Evolutionary conservation across 2,888 invertebrate species (phyloP), one percentile per base, ranked within the genome.

Genomic region (Chesias legatella): DNA sequence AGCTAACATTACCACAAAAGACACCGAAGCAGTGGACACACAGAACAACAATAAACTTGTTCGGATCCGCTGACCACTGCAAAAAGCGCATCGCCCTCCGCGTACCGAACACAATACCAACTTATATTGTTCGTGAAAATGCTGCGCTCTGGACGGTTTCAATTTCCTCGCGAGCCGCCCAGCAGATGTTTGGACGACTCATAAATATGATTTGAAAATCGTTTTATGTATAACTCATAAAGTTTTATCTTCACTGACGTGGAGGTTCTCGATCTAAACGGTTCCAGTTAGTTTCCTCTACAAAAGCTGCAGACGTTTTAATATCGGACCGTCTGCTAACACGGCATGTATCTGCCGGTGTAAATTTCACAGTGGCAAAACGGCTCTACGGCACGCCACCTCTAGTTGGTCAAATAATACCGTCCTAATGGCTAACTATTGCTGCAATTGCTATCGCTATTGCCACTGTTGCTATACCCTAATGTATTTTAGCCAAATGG

Each of bases 191-290:
- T 72, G 66, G 74, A 73, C 66, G 76, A 75, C 73, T 76, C 79
- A 74, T 85, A 88, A 88, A 85, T 86, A 86, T 86, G 81, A 88
- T 85, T 86, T 84, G 80, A 85, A 81, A 85, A 86, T 85, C 80
- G 84, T 82, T 86, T 85, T 84, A 85, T 84, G 83, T 86, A 82
- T 83, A 81, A 80, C 76, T 77, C 82, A 79, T 88, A 85, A 88
- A 88, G 75, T 88, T 88, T 88, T 88, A 88, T 88, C 83, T 81
- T 63, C 36, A 58, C 63, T 60, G 63, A 58, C 70, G 73, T 63
- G 60, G 70, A 69, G 70, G 75, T 66, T 70, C 70, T 65, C 59
- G 63, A 54, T 72, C 68, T 75, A 74, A 79, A 75, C 73, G 76
- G 67, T 78, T 64, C 67, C 76, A 75, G 74, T 79, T 78, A 79